A percentile compares a stretch with the other conserved stretches of the same genome.
Evolutionary conservation across 2,888 invertebrate species (phyloP).

Genomic region (Trisateles emortualis): DNA sequence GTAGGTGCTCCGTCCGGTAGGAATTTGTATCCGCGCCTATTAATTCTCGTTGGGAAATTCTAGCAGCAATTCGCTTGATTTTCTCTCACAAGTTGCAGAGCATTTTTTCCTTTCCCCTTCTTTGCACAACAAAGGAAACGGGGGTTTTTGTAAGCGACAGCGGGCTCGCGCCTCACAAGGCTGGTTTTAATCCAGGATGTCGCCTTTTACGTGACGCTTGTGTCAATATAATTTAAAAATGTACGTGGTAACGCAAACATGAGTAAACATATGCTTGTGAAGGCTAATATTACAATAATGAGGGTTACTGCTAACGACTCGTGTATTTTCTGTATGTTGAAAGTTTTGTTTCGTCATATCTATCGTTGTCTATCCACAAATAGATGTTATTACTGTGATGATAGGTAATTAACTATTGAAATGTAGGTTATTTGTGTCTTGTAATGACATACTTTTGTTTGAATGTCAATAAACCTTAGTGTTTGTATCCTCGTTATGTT

Average conservation of each 20-base stretch:
- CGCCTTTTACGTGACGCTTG: conserved; percentile 61
- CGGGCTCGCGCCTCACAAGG: conserved; percentile 42
- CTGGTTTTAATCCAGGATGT: conserved; percentile 62
- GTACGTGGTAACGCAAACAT: conserved; percentile 28
- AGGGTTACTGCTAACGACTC: conserved; percentile 28
- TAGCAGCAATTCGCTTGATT: conserved; percentile 64
- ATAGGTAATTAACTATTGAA: conserved; percentile 11
- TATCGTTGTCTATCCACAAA: neutral
- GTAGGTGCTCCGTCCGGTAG: conserved; percentile 20
- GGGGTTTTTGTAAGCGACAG: conserved; percentile 56
- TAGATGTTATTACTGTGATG: conserved; percentile 21
- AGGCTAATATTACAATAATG: conserved; percentile 38
- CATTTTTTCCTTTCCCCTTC: conserved; percentile 57
- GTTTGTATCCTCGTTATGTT: neutral
- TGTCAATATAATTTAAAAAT: conserved; percentile 60
- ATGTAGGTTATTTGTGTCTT: neutral
- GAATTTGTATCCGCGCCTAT: conserved; percentile 49
- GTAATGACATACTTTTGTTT: conserved; percentile 10
- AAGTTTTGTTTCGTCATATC: conserved; percentile 1
- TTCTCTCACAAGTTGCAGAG: conserved; percentile 59
- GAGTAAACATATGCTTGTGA: conserved; percentile 24
- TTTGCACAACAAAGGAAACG: conserved; percentile 66
- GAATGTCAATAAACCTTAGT: neutral
- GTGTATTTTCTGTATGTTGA: conserved; percentile 6
- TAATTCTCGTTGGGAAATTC: conserved; percentile 56